A percentile compares a stretch with the other conserved stretches of the same genome.
phyloP scores from a whole-genome alignment of 1,140 invertebrate species.

The Drosophila lini region DNA sequence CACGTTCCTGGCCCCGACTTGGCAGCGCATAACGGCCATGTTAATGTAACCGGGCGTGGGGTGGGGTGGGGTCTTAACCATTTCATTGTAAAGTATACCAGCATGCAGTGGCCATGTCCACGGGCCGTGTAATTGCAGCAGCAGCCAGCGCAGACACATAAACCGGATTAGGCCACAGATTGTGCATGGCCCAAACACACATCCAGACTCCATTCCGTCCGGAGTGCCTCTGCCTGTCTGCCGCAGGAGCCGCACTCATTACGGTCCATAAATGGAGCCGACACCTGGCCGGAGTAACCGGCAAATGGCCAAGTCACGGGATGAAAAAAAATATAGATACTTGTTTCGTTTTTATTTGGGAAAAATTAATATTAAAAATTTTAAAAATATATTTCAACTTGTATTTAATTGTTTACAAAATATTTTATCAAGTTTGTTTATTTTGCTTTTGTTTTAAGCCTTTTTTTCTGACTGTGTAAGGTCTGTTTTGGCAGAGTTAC shows the following conservation, averaged over 20 bases:
- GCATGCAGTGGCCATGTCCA: conserved; percentile 19
- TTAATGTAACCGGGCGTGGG: conserved; percentile 44
- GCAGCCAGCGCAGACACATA: conserved; percentile 48
- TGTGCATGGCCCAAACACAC: conserved; percentile 26
- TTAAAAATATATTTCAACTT: too few relatives aligned
- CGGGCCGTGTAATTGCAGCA: conserved; percentile 57
- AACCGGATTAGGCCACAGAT: conserved; percentile 67
- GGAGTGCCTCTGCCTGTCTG: conserved; percentile 28
- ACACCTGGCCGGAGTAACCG: conserved; percentile 23
- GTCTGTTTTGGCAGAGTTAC: neutral
- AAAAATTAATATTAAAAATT: neutral
- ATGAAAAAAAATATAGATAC: neutral
- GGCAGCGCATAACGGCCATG: conserved; percentile 64
- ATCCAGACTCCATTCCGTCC: neutral
- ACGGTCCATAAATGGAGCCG: conserved; percentile 41
- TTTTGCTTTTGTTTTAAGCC: too few relatives aligned
- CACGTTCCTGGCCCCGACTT: conserved; percentile 6
- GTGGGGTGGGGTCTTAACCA: conserved; percentile 1
- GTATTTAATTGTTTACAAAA: too few relatives aligned
- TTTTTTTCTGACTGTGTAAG: neutral
- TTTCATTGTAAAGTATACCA: conserved; percentile 52
- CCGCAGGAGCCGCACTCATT: conserved; percentile 44
- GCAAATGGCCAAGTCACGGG: conserved; percentile 1
- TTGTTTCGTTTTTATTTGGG: neutral
- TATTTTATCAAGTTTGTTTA: too few relatives aligned